Conservation (phyloP, 2,797 vertebrate genomes). For the Tenualosa ilisha region DNA sequence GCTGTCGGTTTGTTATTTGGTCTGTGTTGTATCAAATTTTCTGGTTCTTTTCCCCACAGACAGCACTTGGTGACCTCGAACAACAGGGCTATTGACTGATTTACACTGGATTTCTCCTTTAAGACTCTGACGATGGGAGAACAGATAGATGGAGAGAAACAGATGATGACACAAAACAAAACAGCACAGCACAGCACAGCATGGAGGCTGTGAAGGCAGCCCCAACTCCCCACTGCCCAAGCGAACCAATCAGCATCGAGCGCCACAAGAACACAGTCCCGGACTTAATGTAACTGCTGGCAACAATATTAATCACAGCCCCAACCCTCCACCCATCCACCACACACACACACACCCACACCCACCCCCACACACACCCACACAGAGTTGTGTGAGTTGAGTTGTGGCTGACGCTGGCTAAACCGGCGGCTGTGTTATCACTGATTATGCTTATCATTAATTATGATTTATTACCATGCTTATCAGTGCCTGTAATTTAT, state of each 20-base stretch:
- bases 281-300: not conserved
- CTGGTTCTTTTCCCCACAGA: no score
- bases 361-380: not conserved
- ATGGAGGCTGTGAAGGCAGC: not conserved
- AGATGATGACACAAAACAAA: not conserved
- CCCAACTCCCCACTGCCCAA: not conserved
- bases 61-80: no score
- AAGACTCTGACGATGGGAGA: no score
- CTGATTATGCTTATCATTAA: slow-evolving; percentile 49
- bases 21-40: no score
- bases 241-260: not conserved
- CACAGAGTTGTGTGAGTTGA: not conserved
- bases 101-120: no score
- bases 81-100: no score
- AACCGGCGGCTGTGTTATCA: slow-evolving; percentile 34
- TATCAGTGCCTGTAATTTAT: slow-evolving; percentile 40
- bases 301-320: not conserved
- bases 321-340: not conserved
- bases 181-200: not conserved
- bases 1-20: no score
- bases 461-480: slow-evolving; percentile 42
- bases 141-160: no score
- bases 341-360: not conserved
- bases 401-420: not conserved
- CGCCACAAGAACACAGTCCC: not conserved